A percentile compares a stretch with the other conserved stretches of the same genome.
phyloP scores from a whole-genome alignment of 2,888 invertebrate species.

The Papilio gigon region DNA sequence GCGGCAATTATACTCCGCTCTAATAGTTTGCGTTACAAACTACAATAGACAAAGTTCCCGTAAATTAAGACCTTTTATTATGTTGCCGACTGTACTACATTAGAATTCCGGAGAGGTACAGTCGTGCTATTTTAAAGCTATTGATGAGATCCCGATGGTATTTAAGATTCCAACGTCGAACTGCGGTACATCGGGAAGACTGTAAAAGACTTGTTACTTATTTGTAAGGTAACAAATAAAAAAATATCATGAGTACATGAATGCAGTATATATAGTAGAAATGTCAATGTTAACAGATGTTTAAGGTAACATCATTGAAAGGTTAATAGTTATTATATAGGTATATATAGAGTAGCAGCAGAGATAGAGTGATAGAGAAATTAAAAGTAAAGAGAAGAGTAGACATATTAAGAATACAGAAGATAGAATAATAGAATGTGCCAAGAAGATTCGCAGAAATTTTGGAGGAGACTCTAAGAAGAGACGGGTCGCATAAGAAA shows the following conservation, averaged over 20 bases:
- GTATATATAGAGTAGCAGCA: no score
- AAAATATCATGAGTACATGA: background rate
- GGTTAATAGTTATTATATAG: no score
- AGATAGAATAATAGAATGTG: no score
- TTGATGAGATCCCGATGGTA: conserved; percentile 21
- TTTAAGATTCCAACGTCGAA: conserved; percentile 20
- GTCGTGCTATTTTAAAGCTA: conserved; percentile 28
- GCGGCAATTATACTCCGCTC: background rate
- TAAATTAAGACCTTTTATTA: background rate
- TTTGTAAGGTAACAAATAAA: background rate
- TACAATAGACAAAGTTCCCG: background rate
- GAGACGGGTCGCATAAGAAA: no score
- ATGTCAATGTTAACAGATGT: no score
- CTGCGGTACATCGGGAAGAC: conserved; percentile 29
- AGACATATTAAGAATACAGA: no score
- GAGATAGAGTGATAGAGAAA: no score
- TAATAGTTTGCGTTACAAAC: no score
- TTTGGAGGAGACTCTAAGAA: no score
- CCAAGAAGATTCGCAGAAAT: no score
- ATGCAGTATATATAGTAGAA: background rate
- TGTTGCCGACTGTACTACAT: conserved; percentile 37
- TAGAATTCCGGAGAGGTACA: conserved; percentile 32
- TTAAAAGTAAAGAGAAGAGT: no score
- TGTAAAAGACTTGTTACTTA: background rate
- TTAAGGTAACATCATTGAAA: no score